A percentile compares a stretch with the other conserved stretches of the same genome.
Evolutionary conservation across 2,888 invertebrate genomes (phyloP).

Genomic region (Tineola bisselliella): DNA sequence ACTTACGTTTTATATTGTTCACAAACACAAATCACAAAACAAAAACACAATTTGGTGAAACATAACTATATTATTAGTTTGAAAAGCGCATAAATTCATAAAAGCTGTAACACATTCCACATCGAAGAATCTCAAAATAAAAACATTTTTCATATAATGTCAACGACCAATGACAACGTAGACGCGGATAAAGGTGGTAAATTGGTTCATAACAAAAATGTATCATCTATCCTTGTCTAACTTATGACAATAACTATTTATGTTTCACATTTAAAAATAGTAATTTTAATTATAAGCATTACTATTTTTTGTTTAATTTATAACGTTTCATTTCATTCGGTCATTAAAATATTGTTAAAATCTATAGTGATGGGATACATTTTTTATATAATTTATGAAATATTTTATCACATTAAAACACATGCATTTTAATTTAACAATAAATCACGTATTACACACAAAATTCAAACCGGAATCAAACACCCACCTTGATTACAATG

Average conservation of each 20-base stretch:
- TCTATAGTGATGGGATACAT: neutral
- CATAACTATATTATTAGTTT: neutral
- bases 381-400: no score
- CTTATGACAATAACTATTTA: neutral
- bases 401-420: no score
- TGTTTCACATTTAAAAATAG: neutral
- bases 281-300: neutral
- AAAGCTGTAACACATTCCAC: neutral
- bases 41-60: neutral
- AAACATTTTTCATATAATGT: neutral
- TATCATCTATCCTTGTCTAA: neutral
- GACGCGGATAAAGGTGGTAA: neutral
- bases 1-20: neutral
- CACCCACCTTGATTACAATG: no score
- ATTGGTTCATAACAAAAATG: neutral
- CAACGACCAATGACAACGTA: neutral
- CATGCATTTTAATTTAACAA: no score
- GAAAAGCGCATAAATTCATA: neutral
- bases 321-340: neutral
- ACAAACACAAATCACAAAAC: neutral
- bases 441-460: no score
- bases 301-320: neutral
- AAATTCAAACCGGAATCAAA: no score
- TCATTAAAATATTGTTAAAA: neutral
- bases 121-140: neutral